These are phyloP conservation scores for Crypturellus tataupa DNA, from an alignment of 2,797 vertebrate species.

Conservation along the genomic window DNA sequence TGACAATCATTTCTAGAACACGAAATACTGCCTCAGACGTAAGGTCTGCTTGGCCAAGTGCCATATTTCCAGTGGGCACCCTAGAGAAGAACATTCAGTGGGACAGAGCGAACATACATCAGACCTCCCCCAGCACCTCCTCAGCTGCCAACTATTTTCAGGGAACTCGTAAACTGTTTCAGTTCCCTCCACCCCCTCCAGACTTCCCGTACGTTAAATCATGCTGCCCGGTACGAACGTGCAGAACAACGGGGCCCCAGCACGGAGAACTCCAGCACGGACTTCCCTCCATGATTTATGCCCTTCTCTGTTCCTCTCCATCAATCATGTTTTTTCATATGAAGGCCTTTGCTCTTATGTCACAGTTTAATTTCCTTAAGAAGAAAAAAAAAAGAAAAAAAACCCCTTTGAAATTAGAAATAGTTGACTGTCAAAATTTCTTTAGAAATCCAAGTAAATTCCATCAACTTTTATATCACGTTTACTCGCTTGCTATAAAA, in stretches of 20 bases:
- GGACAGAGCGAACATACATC: too few species aligned
- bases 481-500: not conserved
- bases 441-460: not conserved
- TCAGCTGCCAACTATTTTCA: not conserved
- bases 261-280: not conserved
- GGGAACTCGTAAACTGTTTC: fast-evolving
- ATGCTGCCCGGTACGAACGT: not conserved
- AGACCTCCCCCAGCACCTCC: not conserved
- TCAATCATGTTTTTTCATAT: not conserved
- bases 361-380: not conserved
- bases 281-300: not conserved
- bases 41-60: not conserved
- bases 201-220: not conserved
- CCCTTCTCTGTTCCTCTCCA: not conserved
- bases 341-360: not conserved
- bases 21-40: not conserved
- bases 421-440: not conserved
- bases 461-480: not conserved
- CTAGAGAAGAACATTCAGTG: too few species aligned
- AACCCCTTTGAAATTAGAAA: too few species aligned
- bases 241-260: not conserved
- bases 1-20: not conserved
- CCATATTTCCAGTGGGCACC: not conserved
- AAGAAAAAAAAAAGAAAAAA: not conserved
- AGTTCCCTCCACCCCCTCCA: fast-evolving